Conservation (phyloP, 1,140 invertebrate species). For the Procambarus virginalis region DNA sequence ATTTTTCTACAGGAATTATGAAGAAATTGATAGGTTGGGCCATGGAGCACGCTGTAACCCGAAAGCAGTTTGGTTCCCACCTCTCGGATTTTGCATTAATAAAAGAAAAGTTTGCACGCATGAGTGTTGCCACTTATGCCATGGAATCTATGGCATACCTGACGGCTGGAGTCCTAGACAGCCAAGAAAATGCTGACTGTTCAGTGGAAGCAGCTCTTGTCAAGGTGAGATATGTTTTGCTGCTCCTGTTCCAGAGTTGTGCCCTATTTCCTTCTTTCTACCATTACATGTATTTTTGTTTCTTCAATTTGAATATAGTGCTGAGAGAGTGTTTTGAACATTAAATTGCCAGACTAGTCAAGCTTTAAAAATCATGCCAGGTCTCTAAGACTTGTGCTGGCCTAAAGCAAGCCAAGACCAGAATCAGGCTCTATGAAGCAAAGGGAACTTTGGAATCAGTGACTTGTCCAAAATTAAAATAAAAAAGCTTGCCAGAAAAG, state of each 20-base stretch:
- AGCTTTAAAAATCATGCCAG: too few species aligned
- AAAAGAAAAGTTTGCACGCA: conserved; percentile 94
- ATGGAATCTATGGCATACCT: conserved; percentile 97
- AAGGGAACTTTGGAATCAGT: too few species aligned
- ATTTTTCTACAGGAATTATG: conserved; percentile 78
- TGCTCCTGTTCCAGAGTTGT: not conserved
- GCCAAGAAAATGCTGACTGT: conserved; percentile 75
- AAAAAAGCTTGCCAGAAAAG: too few species aligned
- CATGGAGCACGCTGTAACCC: conserved; percentile 89
- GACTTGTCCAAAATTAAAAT: too few species aligned
- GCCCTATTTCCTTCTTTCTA: too few species aligned
- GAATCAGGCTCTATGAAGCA: too few species aligned
- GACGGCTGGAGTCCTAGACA: conserved; percentile 78
- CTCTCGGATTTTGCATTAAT: conserved; percentile 92
- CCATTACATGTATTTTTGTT: too few species aligned
- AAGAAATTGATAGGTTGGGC: conserved; percentile 89
- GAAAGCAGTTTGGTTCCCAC: conserved; percentile 92
- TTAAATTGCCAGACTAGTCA: too few species aligned
- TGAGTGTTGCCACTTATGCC: conserved; percentile 94
- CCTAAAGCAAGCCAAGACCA: too few species aligned
- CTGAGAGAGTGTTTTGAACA: too few species aligned
- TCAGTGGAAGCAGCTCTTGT: conserved; percentile 97
- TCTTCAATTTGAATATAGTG: too few species aligned
- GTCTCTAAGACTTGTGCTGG: too few species aligned
- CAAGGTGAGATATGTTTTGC: conserved; percentile 81